These are phyloP conservation scores for Zosterops hypoxanthus DNA, from an alignment of 2,113 vertebrate genomes.

Conservation along the genomic window DNA sequence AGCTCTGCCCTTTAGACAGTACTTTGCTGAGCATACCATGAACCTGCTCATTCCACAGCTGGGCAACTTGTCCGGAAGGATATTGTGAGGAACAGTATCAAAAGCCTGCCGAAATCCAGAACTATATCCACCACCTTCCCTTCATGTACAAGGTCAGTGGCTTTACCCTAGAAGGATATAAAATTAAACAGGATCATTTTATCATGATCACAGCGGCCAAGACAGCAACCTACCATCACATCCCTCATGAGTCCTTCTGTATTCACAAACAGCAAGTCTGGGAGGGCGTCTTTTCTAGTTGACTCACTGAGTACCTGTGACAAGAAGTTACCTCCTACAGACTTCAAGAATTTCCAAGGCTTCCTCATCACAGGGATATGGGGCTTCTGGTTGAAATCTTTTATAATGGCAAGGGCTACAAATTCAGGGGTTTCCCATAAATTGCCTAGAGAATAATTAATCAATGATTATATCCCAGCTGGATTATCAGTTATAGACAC, in stretches of 20 bases:
- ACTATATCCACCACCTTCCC: accelerated
- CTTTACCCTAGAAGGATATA: background rate
- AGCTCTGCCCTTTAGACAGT: background rate
- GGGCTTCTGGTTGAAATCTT: background rate
- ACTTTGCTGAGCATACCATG: accelerated
- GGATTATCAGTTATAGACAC: background rate
- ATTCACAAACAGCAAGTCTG: background rate
- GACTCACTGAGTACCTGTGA: background rate
- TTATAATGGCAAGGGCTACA: background rate
- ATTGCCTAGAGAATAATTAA: background rate
- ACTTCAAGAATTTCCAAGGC: background rate
- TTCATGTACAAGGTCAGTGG: background rate
- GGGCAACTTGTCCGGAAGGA: background rate
- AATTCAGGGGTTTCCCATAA: background rate
- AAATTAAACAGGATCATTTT: background rate
- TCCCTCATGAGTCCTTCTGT: background rate
- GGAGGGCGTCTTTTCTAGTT: background rate
- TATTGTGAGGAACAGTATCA: background rate
- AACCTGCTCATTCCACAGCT: background rate
- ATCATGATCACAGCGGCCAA: background rate
- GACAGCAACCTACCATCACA: background rate
- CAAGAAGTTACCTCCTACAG: background rate
- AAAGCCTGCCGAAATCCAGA: background rate
- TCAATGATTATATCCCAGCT: background rate
- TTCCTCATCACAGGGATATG: background rate